phyloP scores from a whole-genome alignment of 2,888 invertebrate genomes.

The Caenorhabditis becei region DNA sequence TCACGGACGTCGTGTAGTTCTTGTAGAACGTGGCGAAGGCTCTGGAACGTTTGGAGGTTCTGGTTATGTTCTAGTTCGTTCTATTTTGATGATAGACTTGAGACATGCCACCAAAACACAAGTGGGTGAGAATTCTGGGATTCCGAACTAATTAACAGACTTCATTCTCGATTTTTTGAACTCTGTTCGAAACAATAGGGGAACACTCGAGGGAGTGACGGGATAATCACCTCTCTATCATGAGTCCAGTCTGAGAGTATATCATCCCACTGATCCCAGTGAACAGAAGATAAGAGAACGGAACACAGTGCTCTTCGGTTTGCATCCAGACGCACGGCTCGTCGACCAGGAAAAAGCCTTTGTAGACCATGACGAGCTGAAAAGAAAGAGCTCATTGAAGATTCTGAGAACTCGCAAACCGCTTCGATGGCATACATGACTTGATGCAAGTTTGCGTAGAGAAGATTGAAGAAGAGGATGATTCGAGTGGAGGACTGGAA shows the following conservation, averaged over 20 bases:
- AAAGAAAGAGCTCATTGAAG: neutral
- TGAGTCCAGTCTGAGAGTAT: constrained; percentile 30
- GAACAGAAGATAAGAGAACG: neutral
- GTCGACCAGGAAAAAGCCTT: constrained; percentile 17
- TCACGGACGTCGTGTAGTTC: constrained; percentile 12
- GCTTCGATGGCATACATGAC: constrained; percentile 23
- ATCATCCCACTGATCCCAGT: constrained; percentile 40
- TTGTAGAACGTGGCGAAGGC: constrained; percentile 34
- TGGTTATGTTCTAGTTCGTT: too few relatives aligned
- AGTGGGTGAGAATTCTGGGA: too few relatives aligned
- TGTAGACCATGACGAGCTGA: constrained; percentile 23
- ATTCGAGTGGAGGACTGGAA: constrained; percentile 43
- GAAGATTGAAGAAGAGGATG: constrained; percentile 21
- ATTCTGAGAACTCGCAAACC: neutral
- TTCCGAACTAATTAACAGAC: too few relatives aligned
- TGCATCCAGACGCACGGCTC: constrained; percentile 22
- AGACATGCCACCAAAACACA: too few relatives aligned
- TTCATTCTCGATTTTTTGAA: too few relatives aligned
- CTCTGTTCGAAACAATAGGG: neutral
- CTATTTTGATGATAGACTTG: too few relatives aligned
- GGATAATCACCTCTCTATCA: constrained; percentile 29
- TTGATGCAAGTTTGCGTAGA: constrained; percentile 29
- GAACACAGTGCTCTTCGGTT: constrained; percentile 19
- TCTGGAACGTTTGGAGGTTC: constrained; percentile 9
- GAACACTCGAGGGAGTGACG: neutral